Evolutionary conservation across 2,888 invertebrate genomes (phyloP).

Genomic region (Nowickia ferox): DNA sequence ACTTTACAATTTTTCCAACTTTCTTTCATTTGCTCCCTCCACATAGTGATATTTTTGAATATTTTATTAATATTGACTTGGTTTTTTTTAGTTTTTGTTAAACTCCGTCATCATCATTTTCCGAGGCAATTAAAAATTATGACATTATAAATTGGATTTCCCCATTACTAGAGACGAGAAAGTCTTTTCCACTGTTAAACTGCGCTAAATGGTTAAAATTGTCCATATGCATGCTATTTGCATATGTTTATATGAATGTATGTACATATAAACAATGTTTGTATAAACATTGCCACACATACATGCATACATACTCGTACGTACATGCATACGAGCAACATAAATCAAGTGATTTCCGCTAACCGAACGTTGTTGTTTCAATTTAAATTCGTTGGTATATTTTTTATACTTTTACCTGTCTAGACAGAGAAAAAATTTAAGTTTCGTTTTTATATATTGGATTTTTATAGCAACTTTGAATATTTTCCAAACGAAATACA

Average conservation of each 20-base stretch:
- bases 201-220: constrained; percentile 55
- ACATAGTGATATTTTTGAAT: neutral
- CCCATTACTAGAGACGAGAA: constrained; percentile 44
- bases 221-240: neutral
- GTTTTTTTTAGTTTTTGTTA: neutral
- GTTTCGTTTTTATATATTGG: constrained; percentile 2
- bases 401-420: constrained; percentile 61
- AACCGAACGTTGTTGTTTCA: constrained; percentile 68
- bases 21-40: no score
- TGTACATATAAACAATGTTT: neutral
- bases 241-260: neutral
- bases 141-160: constrained; percentile 66
- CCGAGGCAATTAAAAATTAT: constrained; percentile 68
- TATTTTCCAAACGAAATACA: neutral
- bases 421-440: constrained; percentile 70
- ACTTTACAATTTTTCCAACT: neutral
- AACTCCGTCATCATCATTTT: constrained; percentile 34
- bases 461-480: constrained; percentile 7
- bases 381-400: constrained; percentile 22
- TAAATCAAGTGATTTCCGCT: constrained; percentile 71
- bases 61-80: neutral
- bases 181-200: constrained; percentile 49
- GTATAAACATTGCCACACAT: neutral
- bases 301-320: neutral
- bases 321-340: constrained; percentile 23